These are phyloP conservation scores for Chymomyza costata DNA, from an alignment of 1,140 invertebrate species.

Conservation along the genomic window DNA sequence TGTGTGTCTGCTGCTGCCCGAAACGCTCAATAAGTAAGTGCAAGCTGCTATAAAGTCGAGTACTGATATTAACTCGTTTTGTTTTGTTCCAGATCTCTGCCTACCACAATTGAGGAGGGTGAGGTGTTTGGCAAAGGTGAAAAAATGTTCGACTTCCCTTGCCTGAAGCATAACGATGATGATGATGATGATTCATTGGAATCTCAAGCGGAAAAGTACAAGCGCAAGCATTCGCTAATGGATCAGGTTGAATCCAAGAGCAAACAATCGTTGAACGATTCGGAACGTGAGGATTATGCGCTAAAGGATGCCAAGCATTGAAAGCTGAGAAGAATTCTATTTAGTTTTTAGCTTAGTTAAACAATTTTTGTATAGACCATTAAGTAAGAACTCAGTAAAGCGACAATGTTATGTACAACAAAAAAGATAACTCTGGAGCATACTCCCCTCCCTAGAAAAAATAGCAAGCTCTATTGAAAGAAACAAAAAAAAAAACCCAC, in stretches of 20 bases:
- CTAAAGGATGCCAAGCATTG: constrained; percentile 66
- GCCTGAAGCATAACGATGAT: constrained; percentile 51
- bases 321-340: constrained; percentile 25
- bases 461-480: constrained; percentile 4
- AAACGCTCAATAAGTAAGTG: constrained; percentile 77
- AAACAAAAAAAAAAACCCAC: background rate
- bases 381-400: background rate
- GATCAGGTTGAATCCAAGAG: constrained; percentile 64
- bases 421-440: background rate
- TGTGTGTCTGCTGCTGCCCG: constrained; percentile 79
- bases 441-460: too few species aligned
- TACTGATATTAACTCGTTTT: background rate
- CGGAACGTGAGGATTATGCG: constrained; percentile 63
- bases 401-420: constrained; percentile 1
- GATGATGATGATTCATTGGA: constrained; percentile 54
- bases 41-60: background rate
- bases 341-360: constrained; percentile 57
- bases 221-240: constrained; percentile 69
- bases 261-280: constrained; percentile 63
- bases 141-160: constrained; percentile 77
- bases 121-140: constrained; percentile 80
- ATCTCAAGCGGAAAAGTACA: constrained; percentile 64
- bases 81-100: constrained; percentile 75
- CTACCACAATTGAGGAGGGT: constrained; percentile 80
- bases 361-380: constrained; percentile 41